phyloP scores from a whole-genome alignment of 2,113 vertebrate genomes.

The Sinocyclocheilus grahami region DNA sequence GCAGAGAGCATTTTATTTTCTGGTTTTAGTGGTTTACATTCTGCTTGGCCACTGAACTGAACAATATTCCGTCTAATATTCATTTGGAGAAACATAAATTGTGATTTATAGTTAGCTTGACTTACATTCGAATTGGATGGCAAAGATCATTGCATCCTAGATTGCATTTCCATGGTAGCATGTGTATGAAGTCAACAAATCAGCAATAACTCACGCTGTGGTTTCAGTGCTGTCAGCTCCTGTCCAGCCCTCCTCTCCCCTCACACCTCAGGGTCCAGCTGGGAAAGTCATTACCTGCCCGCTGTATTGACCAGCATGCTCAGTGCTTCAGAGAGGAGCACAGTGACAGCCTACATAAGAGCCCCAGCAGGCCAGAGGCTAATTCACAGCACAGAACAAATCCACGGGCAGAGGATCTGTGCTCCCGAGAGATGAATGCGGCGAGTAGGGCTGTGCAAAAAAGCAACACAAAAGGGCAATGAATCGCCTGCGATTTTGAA shows the following conservation, averaged over 20 bases:
- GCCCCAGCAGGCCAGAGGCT: not conserved
- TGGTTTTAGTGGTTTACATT: constrained; percentile 30
- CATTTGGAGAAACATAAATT: not conserved
- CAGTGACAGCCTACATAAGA: not conserved
- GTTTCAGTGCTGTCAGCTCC: not conserved
- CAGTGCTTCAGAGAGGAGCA: constrained; percentile 30
- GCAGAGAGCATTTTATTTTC: not conserved
- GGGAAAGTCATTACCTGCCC: constrained; percentile 56
- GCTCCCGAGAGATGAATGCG: not conserved
- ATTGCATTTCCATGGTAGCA: constrained; percentile 40
- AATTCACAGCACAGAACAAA: constrained; percentile 22
- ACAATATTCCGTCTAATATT: not conserved
- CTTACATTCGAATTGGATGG: not conserved
- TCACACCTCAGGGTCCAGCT: constrained; percentile 31
- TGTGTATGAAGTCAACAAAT: constrained; percentile 34
- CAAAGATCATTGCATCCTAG: not conserved
- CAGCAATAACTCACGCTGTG: constrained; percentile 44
- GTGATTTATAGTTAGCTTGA: not conserved
- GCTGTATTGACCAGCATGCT: constrained; percentile 18
- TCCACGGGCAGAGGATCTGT: constrained; percentile 2
- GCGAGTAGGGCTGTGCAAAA: too few relatives aligned
- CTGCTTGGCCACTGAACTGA: constrained; percentile 26
- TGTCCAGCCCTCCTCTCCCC: constrained; percentile 3
- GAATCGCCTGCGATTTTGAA: too few relatives aligned
- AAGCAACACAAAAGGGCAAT: too few relatives aligned